Base-by-base conservation (phyloP, 1,140 invertebrate genomes). In the Atta texana region DNA sequence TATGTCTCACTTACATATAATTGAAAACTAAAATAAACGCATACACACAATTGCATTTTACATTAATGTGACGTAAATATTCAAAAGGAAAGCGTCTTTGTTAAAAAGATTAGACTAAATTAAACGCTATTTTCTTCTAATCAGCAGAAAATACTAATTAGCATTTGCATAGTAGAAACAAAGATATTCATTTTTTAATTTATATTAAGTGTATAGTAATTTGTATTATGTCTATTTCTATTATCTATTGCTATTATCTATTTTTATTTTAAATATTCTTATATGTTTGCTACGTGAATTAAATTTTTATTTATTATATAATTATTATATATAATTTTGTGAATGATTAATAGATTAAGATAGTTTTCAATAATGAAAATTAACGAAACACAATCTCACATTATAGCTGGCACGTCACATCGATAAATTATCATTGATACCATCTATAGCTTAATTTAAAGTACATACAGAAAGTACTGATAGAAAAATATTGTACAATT, bases 401-500 rank as follows among this genome's bases (percentile, higher is more conserved):
- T 39, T 69, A 8, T 39, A 80, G 2, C 6, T 63, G 28, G 2
- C 24, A 31, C 49, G 8, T n/a, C 4, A n/a, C 1, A 10, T 75
- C 12, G 18, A 21, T 74, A 55, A 75, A 2, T 74, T 39, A 49
- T 31, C 24, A 49, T 51, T 24, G 55, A 71, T 59, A 71, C 1
- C 3, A n/a, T 66, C 49, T 10, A 34, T 31, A 74, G 7, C 21
- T 6, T 49, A 14, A 61, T 28, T 49, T 12, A 39, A 72, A 82
- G 10, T 49, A 2, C 3, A 8, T 21, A 21, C 1, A 21, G 18
- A 71, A 44, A 18, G 14, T 12, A 6, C 1, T 21, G 6, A 16
- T 71, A 71, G 4, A 8, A 21, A 18, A 72, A 63, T 75, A 72
- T 72, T 59, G 31, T 2, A 49, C 3, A 10, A 74, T 66, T 28